Evolutionary conservation across 2,113 vertebrate genomes (phyloP), one percentile per base, ranked within the genome.

Genomic region (Carassius auratus): DNA sequence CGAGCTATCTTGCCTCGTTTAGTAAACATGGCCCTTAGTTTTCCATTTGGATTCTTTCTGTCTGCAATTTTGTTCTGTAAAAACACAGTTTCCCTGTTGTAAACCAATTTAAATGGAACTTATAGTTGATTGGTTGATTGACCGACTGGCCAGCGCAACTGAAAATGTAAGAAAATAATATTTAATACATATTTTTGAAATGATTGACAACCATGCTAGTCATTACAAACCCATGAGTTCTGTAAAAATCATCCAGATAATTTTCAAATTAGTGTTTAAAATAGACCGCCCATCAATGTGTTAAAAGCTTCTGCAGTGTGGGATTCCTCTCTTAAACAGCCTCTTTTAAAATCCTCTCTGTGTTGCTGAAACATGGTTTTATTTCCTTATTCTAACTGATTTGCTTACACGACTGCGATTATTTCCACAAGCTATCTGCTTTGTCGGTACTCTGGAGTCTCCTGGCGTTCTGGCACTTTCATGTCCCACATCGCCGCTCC

Each of bases 401-500:
- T 78, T 36, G 73, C 77, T 83, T 78, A 80, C 89, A 77, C 88
- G 83, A 86, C 87, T 55, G 64, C 73, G 83, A 82, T 83, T 85
- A 88, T 90, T 92, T 91, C 62, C 83, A 69, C 79, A 85, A 88
- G 82, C 59, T 45, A 89, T 88, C 85, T 84, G 79, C 36, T 26
- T 62, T 33, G 78, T 38, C 79, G 30, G 66, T 83, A 57, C 52
- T 55, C 81, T 36, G n/a, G 45, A 36, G 75, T 91, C 89, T 89
- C 85, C 73, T 23, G 59, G 85, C 88, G 82, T 83, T 84, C 59
- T 45, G 64, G 10, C 59, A 79, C 38, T 83, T 88, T 92, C 85
- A 92, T 92, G 90, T 91, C 85, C 86, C 87, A 80, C 76, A 85
- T 89, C 74, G 87, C 89, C 81, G 84, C 87, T 85, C 78, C 84